A percentile compares a stretch with the other conserved stretches of the same genome.
Evolutionary conservation across 1,140 invertebrate genomes (phyloP).

Genomic region (Lerema accius): DNA sequence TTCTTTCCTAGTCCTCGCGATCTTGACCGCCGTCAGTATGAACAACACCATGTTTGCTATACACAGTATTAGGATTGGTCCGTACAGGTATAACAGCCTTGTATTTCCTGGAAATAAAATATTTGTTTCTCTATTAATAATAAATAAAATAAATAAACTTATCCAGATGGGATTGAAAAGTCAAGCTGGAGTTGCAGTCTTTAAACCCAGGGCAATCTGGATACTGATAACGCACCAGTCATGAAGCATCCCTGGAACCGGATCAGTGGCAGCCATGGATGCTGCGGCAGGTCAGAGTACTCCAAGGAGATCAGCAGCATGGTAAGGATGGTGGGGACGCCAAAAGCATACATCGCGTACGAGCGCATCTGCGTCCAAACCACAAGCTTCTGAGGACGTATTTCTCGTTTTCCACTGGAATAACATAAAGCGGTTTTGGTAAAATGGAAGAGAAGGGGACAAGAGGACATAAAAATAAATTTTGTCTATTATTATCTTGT

Average conservation of each 20-base stretch:
- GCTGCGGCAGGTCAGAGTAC: slow-evolving; percentile 62
- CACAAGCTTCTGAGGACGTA: neutral
- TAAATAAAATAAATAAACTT: no score
- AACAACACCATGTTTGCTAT: slow-evolving; percentile 67
- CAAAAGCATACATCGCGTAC: slow-evolving; percentile 66
- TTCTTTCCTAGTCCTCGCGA: slow-evolving; percentile 62
- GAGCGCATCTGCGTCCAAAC: slow-evolving; percentile 47
- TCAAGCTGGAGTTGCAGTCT: no score
- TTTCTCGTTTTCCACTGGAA: neutral
- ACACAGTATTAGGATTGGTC: slow-evolving; percentile 62
- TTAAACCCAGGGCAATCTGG: no score
- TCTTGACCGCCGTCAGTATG: slow-evolving; percentile 64
- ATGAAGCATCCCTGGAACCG: slow-evolving; percentile 64
- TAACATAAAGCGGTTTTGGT: no score
- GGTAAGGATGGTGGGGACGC: slow-evolving; percentile 56
- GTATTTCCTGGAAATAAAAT: slow-evolving; percentile 55
- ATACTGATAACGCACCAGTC: slow-evolving; percentile 51
- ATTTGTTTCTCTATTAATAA: no score
- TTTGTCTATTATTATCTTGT: no score
- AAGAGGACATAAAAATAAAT: no score
- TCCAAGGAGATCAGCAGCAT: slow-evolving; percentile 54
- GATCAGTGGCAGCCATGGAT: slow-evolving; percentile 55
- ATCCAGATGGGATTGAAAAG: no score
- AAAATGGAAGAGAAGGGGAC: no score
- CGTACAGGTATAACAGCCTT: slow-evolving; percentile 65